Evolutionary conservation across 2,113 vertebrate genomes (phyloP), one percentile per base, ranked within the genome.

Genomic region (Cheirogaleus medius): DNA sequence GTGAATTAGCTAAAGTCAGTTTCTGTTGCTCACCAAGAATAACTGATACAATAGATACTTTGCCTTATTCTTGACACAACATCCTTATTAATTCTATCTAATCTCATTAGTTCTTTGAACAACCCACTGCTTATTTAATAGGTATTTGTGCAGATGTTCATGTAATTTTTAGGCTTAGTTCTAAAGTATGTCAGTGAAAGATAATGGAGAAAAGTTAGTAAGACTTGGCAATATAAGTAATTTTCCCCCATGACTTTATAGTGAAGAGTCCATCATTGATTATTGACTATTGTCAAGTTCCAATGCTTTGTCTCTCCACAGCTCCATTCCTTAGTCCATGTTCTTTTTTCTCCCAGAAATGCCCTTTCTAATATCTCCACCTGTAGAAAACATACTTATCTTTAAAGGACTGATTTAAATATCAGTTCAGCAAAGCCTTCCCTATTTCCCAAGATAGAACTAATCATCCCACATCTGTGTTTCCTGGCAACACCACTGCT

Each of bases 111-210:
- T 9, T 92, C 44, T 82, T 77, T 82, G 44, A 77, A 74, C 6
- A 86, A 85, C 8, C 77, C n/a, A 77, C 4, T 71, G 7, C 58
- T 93, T 95, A 82, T 73, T 93, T 76, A 87, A 68, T 73, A 49
- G 15, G 17, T 47, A 32, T 71, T 88, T 91, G 54, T 88, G 6
- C 23, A 92, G 52, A 66, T 92, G 54, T 44, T 83, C 37, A 23
- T 49, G 8, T 39, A 81, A 90, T 84, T 68, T 92, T 44, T 64
- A 12, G 6, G 4, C 29, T 74, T 81, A 77, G 10, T 42, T 88
- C 77, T 93, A 91, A 95, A 96, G 91, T 85, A 91, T 39, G 93
- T 91, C 68, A 77, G 64, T 76, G 58, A 3, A 95, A 95, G 44
- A 63, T 29, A 39, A 68, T 54, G 29, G 54, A 95, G 37, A 94